Conservation (phyloP, 2,888 invertebrate genomes). For the Oegoconia quadripuncta region DNA sequence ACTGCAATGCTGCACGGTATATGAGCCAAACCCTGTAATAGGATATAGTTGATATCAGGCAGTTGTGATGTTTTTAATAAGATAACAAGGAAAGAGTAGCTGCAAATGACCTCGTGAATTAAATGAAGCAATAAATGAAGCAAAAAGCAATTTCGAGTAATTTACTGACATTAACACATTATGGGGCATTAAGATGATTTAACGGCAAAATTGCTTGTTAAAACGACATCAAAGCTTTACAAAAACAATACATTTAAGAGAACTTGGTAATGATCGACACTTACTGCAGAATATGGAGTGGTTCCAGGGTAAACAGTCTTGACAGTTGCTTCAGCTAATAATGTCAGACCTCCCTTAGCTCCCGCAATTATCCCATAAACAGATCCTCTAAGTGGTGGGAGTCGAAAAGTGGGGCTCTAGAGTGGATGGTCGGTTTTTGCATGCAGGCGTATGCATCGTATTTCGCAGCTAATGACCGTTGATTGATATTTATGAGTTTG, state of each 20-base stretch:
- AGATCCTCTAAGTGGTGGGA: slow-evolving; percentile 8
- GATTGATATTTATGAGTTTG: slow-evolving; percentile 67
- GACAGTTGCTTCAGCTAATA: slow-evolving; percentile 23
- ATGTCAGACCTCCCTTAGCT: slow-evolving; percentile 19
- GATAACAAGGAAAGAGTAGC: not conserved
- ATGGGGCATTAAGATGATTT: slow-evolving; percentile 26
- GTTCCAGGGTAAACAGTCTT: slow-evolving; percentile 36
- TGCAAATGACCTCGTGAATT: not conserved
- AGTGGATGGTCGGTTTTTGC: slow-evolving; percentile 27
- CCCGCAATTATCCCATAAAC: not conserved
- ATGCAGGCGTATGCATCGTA: slow-evolving; percentile 32
- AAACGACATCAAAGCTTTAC: slow-evolving; percentile 22
- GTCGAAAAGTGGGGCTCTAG: slow-evolving; percentile 19
- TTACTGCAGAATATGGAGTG: slow-evolving; percentile 30
- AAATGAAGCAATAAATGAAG: not conserved
- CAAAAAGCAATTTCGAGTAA: slow-evolving; percentile 7
- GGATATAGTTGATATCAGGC: not conserved
- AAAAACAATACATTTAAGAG: slow-evolving; percentile 26
- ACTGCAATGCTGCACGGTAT: too few species aligned
- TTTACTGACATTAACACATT: slow-evolving; percentile 20
- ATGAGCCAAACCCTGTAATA: too few species aligned
- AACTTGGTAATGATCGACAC: slow-evolving; percentile 22
- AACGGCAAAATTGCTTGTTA: slow-evolving; percentile 24
- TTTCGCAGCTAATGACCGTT: slow-evolving; percentile 41
- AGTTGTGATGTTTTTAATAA: not conserved